These are phyloP conservation scores for Trissolcus japonicus DNA, from an alignment of 2,888 invertebrate genomes.

Conservation along the genomic window DNA sequence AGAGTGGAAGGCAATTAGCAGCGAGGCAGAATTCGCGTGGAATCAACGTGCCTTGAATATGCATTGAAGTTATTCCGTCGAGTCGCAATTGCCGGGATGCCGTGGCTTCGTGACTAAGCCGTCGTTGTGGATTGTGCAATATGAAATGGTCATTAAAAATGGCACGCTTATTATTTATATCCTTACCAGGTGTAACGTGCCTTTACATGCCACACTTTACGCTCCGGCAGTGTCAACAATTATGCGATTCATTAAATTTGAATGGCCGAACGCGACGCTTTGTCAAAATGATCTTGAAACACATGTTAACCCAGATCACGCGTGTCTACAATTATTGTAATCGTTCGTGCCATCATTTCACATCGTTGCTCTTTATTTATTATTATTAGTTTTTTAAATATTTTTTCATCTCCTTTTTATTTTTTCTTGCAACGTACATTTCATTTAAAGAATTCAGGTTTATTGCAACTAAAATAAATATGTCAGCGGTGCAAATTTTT, in stretches of 20 bases:
- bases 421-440: conserved; percentile 1
- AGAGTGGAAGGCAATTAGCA: not conserved
- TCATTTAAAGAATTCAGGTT: not conserved
- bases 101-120: conserved; percentile 32
- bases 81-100: conserved; percentile 15
- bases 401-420: not conserved
- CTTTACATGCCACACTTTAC: conserved; percentile 27
- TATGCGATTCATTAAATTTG: conserved; percentile 37
- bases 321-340: conserved; percentile 10
- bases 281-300: conserved; percentile 27
- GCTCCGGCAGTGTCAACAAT: conserved; percentile 22
- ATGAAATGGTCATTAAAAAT: conserved; percentile 26
- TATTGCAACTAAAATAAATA: not conserved
- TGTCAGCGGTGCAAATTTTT: not conserved
- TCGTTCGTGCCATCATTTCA: not conserved
- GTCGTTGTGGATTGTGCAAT: conserved; percentile 16
- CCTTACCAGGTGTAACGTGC: conserved; percentile 20
- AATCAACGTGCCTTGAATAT: conserved; percentile 21
- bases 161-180: conserved; percentile 12
- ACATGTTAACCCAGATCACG: conserved; percentile 27
- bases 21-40: conserved; percentile 2
- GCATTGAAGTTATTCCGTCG: conserved; percentile 5
- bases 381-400: no score
- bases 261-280: conserved; percentile 6
- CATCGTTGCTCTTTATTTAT: not conserved